A percentile compares a stretch with the other conserved stretches of the same genome.
Evolutionary conservation across 2,113 vertebrate genomes (phyloP).

Genomic region (Peucedramus taeniatus): DNA sequence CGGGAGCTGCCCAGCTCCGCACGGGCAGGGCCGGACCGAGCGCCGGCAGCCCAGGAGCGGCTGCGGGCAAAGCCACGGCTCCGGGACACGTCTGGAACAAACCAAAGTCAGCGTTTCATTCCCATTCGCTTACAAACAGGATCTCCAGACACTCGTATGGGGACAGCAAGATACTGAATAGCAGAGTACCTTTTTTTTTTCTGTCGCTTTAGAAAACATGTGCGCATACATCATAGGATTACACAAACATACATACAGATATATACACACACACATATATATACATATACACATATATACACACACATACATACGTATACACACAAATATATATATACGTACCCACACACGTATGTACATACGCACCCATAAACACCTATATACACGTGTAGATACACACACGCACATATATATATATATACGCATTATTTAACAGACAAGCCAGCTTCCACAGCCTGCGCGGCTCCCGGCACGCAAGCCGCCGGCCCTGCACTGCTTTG

Average conservation of each 20-base stretch:
- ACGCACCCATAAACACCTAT: fast-evolving
- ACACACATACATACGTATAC: fast-evolving
- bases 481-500: background rate
- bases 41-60: fast-evolving
- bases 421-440: background rate
- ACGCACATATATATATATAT: fast-evolving
- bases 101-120: fast-evolving
- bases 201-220: fast-evolving
- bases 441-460: background rate
- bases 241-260: fast-evolving
- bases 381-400: too few relatives aligned
- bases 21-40: fast-evolving
- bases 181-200: fast-evolving
- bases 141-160: fast-evolving
- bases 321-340: fast-evolving
- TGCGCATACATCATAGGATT: fast-evolving
- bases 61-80: fast-evolving
- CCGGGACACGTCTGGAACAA: fast-evolving
- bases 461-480: background rate
- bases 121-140: fast-evolving
- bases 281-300: too few relatives aligned
- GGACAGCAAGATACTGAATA: fast-evolving
- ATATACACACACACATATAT: fast-evolving
- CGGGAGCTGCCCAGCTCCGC: fast-evolving
- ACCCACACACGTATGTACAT: too few relatives aligned